phyloP scores from a whole-genome alignment of 2,113 vertebrate species.

The Ciconia stormi region DNA sequence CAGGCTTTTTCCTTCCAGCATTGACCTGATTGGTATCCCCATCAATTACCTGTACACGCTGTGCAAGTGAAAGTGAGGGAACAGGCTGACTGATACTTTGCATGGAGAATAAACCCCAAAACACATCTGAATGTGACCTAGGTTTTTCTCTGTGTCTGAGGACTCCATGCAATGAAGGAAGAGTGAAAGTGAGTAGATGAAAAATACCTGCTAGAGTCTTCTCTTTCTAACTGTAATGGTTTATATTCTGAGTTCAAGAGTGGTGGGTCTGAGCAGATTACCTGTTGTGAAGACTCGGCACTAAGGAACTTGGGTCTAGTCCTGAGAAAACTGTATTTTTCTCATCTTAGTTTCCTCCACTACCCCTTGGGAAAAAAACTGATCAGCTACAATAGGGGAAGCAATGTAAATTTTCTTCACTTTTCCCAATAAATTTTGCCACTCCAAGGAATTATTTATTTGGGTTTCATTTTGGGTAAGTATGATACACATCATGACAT shows the following conservation, averaged over 20 bases:
- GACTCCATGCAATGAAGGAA: neutral
- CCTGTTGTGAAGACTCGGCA: neutral
- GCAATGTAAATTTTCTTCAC: neutral
- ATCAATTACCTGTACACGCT: neutral
- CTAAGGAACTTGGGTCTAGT: fast-evolving
- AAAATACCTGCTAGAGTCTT: neutral
- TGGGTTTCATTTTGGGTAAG: slow-evolving; percentile 29
- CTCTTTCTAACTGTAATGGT: neutral
- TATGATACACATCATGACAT: slow-evolving; percentile 38
- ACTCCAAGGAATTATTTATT: slow-evolving; percentile 54
- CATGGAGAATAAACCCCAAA: neutral
- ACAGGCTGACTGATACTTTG: neutral
- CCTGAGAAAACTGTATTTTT: neutral
- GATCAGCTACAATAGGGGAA: neutral
- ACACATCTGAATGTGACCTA: neutral
- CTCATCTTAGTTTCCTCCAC: neutral
- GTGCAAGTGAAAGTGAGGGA: neutral
- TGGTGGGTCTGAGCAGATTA: neutral
- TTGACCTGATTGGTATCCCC: neutral
- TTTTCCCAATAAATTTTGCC: slow-evolving; percentile 35
- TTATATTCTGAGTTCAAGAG: neutral
- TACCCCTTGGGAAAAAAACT: neutral
- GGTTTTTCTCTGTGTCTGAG: neutral
- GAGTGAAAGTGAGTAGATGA: neutral
- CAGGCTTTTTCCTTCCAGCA: neutral